Percentiles rank a stretch among this genome's conserved stretches.
Evolutionary conservation across 2,797 vertebrate species (phyloP).

Genomic region (Dendrocincla fuliginosa): DNA sequence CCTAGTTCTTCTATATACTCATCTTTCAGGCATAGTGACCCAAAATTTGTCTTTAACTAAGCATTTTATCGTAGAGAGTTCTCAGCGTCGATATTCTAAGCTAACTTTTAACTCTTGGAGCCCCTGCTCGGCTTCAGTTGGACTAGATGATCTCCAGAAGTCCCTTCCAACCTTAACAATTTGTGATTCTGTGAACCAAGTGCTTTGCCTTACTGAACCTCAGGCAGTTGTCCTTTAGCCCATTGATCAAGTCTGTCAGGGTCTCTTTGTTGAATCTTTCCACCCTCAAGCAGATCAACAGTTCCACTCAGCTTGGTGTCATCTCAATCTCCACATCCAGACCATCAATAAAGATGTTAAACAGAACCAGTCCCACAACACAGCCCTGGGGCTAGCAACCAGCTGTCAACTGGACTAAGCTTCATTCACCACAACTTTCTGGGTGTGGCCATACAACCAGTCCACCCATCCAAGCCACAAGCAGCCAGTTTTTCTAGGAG

Average conservation of each 20-base stretch:
- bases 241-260: neutral
- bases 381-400: no score
- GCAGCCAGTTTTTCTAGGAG: neutral
- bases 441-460: neutral
- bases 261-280: neutral
- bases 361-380: neutral
- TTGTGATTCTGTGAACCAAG: neutral
- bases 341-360: neutral
- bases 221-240: neutral
- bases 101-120: no score
- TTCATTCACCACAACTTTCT: neutral
- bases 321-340: neutral
- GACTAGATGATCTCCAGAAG: neutral
- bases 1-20: no score
- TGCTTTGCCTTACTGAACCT: neutral
- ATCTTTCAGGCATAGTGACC: no score
- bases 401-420: no score
- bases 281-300: neutral
- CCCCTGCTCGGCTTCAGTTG: neutral
- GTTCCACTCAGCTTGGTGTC: neutral
- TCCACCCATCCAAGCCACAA: rapidly evolving
- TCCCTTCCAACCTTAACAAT: neutral
- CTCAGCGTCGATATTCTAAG: no score
- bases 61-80: no score
- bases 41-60: no score